phyloP scores from a whole-genome alignment of 2,797 vertebrate species.

The Gymnopithys bicolor region DNA sequence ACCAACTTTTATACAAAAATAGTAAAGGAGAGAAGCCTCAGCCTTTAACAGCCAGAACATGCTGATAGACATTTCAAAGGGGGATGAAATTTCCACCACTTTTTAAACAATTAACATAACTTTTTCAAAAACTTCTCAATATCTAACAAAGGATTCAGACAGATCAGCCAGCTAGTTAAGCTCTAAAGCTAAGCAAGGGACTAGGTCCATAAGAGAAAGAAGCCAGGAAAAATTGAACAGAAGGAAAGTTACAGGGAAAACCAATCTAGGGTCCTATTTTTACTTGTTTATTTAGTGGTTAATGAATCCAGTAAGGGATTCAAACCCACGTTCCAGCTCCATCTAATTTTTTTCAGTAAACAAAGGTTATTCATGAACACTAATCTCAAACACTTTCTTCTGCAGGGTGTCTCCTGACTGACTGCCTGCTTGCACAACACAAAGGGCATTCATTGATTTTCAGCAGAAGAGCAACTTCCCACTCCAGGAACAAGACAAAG shows the following conservation, averaged over 20 bases:
- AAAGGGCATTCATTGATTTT: not conserved
- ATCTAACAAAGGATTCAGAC: not conserved
- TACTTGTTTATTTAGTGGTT: not conserved
- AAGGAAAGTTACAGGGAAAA: not conserved
- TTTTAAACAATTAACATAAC: not conserved
- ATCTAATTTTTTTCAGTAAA: not conserved
- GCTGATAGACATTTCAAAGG: not conserved
- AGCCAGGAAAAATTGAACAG: not conserved
- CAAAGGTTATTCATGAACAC: not conserved
- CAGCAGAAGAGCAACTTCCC: not conserved
- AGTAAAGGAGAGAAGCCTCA: not conserved
- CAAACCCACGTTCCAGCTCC: not conserved
- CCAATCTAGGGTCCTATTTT: not conserved
- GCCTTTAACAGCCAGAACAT: not conserved
- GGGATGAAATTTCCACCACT: not conserved
- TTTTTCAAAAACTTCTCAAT: not conserved
- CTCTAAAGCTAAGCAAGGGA: not conserved
- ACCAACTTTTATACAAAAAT: not conserved
- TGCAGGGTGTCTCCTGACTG: not conserved
- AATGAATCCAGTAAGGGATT: not conserved
- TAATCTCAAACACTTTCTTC: not conserved
- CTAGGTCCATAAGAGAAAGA: not conserved
- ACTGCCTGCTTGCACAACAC: not conserved
- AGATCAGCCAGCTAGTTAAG: not conserved
- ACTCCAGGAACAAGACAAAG: not conserved